Evolutionary conservation across 2,888 invertebrate genomes (phyloP).

Genomic region (Athripsodes cinereus): DNA sequence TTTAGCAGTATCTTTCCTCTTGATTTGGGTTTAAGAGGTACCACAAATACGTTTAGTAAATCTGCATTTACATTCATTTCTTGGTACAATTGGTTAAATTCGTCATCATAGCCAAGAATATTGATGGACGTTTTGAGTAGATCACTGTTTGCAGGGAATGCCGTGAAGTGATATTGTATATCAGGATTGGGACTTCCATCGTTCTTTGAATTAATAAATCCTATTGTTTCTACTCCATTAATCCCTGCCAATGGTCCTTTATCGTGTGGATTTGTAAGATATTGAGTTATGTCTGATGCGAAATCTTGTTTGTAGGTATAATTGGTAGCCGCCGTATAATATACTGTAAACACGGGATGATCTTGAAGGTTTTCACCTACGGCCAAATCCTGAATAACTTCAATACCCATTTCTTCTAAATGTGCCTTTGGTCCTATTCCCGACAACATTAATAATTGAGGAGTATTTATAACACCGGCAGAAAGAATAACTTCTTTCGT

Average conservation of each 20-base stretch:
- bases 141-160: slow-evolving; percentile 26
- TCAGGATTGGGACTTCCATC: slow-evolving; percentile 30
- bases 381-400: slow-evolving; percentile 37
- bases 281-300: slow-evolving; percentile 5
- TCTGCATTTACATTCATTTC: slow-evolving; percentile 29
- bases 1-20: slow-evolving; percentile 60
- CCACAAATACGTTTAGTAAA: slow-evolving; percentile 40
- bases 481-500: slow-evolving; percentile 47
- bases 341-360: slow-evolving; percentile 40
- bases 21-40: slow-evolving; percentile 62
- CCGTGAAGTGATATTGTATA: slow-evolving; percentile 31
- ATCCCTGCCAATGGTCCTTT: slow-evolving; percentile 33
- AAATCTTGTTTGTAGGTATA: background rate
- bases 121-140: background rate
- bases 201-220: slow-evolving; percentile 18
- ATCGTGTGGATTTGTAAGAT: slow-evolving; percentile 4
- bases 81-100: slow-evolving; percentile 27
- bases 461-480: slow-evolving; percentile 45
- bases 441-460: slow-evolving; percentile 47
- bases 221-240: slow-evolving; percentile 30
- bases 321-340: slow-evolving; percentile 25
- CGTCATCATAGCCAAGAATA: slow-evolving; percentile 32
- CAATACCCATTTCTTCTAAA: slow-evolving; percentile 36
- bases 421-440: slow-evolving; percentile 45
- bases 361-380: slow-evolving; percentile 53